Conservation (phyloP, 2,113 vertebrate species). For the Bettongia penicillata region DNA sequence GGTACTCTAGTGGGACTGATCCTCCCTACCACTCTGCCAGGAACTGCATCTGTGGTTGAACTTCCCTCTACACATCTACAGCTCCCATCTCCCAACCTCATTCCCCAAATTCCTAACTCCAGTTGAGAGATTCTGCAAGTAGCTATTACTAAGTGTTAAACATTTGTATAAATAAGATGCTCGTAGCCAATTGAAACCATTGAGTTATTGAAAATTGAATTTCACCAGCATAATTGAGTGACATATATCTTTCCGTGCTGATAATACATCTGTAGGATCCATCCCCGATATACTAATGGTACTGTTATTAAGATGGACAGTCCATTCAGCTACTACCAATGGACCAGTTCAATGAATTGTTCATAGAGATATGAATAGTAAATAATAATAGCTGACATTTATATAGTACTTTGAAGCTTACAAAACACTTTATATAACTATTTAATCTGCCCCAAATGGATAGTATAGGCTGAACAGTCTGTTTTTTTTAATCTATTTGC, state of each 20-base stretch:
- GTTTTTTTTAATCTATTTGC: background rate
- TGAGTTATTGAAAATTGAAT: constrained; percentile 28
- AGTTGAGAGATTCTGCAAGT: constrained; percentile 5
- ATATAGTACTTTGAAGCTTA: background rate
- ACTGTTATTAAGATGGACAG: background rate
- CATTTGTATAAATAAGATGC: background rate
- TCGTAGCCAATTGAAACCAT: background rate
- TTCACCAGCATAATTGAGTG: constrained; percentile 26
- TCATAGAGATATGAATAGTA: background rate
- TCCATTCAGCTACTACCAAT: background rate
- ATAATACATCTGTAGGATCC: background rate
- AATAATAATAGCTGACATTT: background rate
- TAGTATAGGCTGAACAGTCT: background rate
- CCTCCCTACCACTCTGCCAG: background rate
- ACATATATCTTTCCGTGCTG: background rate
- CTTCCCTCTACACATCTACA: background rate
- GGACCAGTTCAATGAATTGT: background rate
- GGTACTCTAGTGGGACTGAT: background rate
- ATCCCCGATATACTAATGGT: background rate
- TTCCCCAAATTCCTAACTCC: background rate
- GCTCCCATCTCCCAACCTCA: background rate
- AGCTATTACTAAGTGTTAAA: background rate
- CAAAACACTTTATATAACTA: background rate
- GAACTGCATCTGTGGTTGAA: background rate
- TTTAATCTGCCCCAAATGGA: background rate